Conservation (phyloP, 2,888 invertebrate genomes). For the Eumacrocentrus americanus region DNA sequence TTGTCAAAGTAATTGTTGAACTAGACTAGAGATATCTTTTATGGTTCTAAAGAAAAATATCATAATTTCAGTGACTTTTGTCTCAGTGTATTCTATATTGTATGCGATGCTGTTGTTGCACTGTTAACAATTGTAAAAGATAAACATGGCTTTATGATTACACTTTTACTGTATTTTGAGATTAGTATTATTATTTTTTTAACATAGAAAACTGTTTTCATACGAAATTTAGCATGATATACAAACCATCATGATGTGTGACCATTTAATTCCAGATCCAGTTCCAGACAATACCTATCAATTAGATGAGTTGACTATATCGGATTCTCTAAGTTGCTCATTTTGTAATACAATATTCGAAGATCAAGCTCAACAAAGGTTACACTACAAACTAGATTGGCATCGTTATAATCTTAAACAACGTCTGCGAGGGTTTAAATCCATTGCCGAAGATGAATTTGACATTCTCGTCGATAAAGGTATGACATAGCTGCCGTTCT, state of each 20-base stretch:
- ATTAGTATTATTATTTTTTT: not conserved
- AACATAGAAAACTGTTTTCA: too few relatives aligned
- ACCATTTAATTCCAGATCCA: constrained; percentile 41
- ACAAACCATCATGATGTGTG: not conserved
- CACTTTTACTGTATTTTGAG: not conserved
- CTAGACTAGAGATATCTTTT: too few relatives aligned
- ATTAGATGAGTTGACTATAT: constrained; percentile 58
- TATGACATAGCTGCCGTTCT: too few relatives aligned
- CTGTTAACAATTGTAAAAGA: not conserved
- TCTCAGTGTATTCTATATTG: too few relatives aligned
- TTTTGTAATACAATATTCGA: constrained; percentile 66
- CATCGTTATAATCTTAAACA: constrained; percentile 82
- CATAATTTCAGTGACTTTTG: too few relatives aligned
- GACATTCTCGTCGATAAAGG: constrained; percentile 61
- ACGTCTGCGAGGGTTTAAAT: constrained; percentile 67
- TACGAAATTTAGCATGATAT: too few relatives aligned
- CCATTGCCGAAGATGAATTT: constrained; percentile 68
- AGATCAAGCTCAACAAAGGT: constrained; percentile 69
- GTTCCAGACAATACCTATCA: constrained; percentile 43
- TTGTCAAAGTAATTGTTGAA: too few relatives aligned
- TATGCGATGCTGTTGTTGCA: not conserved
- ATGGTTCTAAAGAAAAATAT: too few relatives aligned
- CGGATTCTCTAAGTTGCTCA: constrained; percentile 63
- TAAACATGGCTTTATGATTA: not conserved
- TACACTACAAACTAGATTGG: constrained; percentile 85